Base-by-base conservation (phyloP, 2,888 invertebrate genomes). In the Perdita meconis region DNA sequence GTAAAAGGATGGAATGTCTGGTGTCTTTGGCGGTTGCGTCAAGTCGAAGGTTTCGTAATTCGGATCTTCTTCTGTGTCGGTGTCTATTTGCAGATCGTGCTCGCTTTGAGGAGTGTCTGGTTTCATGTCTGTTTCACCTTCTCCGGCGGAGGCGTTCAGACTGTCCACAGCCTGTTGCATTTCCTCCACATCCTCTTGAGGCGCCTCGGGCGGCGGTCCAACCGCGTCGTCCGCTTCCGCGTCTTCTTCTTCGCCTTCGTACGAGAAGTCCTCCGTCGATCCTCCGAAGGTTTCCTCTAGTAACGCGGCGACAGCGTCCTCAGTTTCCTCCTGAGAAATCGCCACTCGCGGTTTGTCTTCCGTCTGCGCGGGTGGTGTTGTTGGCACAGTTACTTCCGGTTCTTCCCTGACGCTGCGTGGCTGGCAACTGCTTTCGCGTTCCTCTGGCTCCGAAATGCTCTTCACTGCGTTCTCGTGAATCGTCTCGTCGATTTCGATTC, bases 301-400 rank as follows among this genome's bases (percentile, higher is more conserved):
- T 34, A 98, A 93, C 0, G 97, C 97, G 8, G 97, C 97, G 0
- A 98, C 97, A 0, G 98, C 98, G 91, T 97, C 97, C 92, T 97
- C 97, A 0, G 97, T 98, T 93, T 98, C 97, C 93, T 97, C 97
- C 92, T 97, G 97, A 0, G 97, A 97, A 87, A 97, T 97, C 0
- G 96, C 94, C 10, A 96, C 96, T 57, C 97, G 94, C 0, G 96
- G 96, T 89, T 97, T 97, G 88, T 97, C 97, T 78, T 96, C 96
- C 0, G 92, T 81, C 88, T 95, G 95, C 61, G 95, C 94, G 8
- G 94, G 94, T 2, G 93, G 83, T 85, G 94, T 94, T 12, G 93
- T 92, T 67, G 90, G 92, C 87, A 90, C 93, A 3, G 92, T 89
- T 12, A 93, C 88, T 19, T 92, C 92, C 2, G 88, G 67, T 8